phyloP scores from a whole-genome alignment of 1,140 invertebrate genomes.

The Lerema accius region DNA sequence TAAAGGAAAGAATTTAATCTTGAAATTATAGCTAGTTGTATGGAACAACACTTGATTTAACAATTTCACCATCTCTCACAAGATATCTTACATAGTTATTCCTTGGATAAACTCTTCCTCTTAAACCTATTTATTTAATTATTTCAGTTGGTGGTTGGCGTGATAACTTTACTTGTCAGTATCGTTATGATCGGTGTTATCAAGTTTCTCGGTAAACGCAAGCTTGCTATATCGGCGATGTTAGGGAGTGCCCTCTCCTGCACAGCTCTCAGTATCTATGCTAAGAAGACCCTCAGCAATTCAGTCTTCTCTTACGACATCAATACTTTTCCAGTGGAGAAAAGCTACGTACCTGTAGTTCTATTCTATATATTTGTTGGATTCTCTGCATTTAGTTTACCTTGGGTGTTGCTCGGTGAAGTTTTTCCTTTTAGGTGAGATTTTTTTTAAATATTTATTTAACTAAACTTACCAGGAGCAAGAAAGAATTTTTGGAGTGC shows the following conservation, averaged over 20 bases:
- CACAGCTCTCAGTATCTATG: slow-evolving; percentile 57
- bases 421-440: slow-evolving; percentile 70
- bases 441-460: slow-evolving; percentile 15
- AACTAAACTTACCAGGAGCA: too few species aligned
- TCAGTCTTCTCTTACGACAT: slow-evolving; percentile 65
- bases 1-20: slow-evolving; percentile 11
- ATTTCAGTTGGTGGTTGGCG: slow-evolving; percentile 73
- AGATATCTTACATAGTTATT: too few species aligned
- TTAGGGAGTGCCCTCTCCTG: slow-evolving; percentile 51
- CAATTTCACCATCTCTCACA: too few species aligned
- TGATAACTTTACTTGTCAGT: slow-evolving; percentile 61
- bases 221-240: slow-evolving; percentile 54
- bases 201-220: slow-evolving; percentile 80
- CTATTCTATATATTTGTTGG: slow-evolving; percentile 60
- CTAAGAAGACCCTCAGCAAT: slow-evolving; percentile 45
- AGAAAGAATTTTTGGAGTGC: too few species aligned
- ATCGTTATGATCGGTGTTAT: slow-evolving; percentile 77
- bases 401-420: slow-evolving; percentile 73
- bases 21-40: too few species aligned
- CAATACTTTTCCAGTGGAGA: slow-evolving; percentile 57
- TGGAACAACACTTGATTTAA: too few species aligned
- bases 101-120: too few species aligned
- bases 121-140: too few species aligned
- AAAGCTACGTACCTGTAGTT: slow-evolving; percentile 53
- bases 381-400: slow-evolving; percentile 60